Evolutionary conservation across 2,797 vertebrate species (phyloP).

Genomic region (Pagetopsis macropterus): DNA sequence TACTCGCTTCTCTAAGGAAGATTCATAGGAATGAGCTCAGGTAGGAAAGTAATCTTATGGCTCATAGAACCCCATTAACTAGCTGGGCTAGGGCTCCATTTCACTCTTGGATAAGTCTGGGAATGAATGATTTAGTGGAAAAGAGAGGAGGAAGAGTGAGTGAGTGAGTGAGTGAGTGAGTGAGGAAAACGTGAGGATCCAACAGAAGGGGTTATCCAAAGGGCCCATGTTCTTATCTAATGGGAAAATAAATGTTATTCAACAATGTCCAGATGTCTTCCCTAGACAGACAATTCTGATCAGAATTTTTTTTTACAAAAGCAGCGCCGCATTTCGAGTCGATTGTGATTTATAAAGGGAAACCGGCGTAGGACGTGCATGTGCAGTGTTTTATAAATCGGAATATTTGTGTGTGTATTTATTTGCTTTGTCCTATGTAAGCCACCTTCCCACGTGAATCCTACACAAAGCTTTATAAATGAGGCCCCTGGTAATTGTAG

Average conservation of each 20-base stretch:
- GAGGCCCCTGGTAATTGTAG: background rate
- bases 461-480: too few relatives aligned
- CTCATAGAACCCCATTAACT: conserved; percentile 83
- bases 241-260: conserved; percentile 62
- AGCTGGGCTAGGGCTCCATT: conserved; percentile 76
- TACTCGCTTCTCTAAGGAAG: conserved; percentile 67
- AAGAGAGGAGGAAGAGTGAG: conserved; percentile 25
- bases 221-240: conserved; percentile 59
- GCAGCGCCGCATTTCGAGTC: background rate
- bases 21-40: conserved; percentile 77
- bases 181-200: conserved; percentile 41
- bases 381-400: too few relatives aligned
- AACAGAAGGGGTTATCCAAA: conserved; percentile 43
- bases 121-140: conserved; percentile 74
- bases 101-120: conserved; percentile 77
- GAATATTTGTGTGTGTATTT: too few relatives aligned
- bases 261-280: conserved; percentile 43
- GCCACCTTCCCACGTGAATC: too few relatives aligned
- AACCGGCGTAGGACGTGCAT: too few relatives aligned
- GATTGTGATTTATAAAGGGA: too few relatives aligned
- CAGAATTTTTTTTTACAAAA: background rate
- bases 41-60: conserved; percentile 80
- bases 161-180: conserved; percentile 26
- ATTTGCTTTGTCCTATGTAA: too few relatives aligned
- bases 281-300: conserved; percentile 44